Percentiles rank a stretch among this genome's conserved stretches.
These are phyloP conservation scores for Lycocorax pyrrhopterus DNA, from an alignment of 2,113 vertebrate species.

Conservation along the genomic window DNA sequence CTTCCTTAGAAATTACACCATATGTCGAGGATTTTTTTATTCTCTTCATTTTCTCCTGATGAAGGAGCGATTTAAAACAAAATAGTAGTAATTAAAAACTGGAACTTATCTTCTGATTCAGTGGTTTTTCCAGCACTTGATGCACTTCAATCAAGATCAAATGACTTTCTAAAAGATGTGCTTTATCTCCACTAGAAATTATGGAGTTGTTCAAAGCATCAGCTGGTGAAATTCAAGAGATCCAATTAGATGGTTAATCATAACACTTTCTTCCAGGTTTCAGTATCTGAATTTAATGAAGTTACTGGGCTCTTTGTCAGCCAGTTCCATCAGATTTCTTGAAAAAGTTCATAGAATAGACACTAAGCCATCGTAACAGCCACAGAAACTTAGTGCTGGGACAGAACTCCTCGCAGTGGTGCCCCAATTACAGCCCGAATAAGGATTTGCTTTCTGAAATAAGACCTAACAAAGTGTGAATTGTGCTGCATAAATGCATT, in stretches of 20 bases:
- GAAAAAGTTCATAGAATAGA: background rate
- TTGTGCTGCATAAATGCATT: slow-evolving; percentile 36
- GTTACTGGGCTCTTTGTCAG: background rate
- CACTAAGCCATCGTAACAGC: background rate
- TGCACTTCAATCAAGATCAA: background rate
- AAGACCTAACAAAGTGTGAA: slow-evolving; percentile 42
- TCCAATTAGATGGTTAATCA: background rate
- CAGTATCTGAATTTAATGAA: background rate
- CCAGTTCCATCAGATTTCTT: background rate
- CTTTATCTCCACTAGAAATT: background rate
- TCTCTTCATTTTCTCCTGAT: background rate
- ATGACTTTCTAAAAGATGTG: background rate
- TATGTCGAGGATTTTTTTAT: background rate
- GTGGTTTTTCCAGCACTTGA: background rate
- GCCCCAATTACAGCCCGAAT: background rate
- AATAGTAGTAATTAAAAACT: background rate
- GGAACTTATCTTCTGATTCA: background rate
- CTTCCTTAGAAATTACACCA: background rate
- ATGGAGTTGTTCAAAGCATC: background rate
- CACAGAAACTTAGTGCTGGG: background rate
- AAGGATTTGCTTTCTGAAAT: slow-evolving; percentile 38
- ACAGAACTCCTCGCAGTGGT: background rate
- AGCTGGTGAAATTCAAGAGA: background rate
- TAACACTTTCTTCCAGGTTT: background rate
- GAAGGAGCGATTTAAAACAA: background rate